Percentiles rank a stretch among this genome's conserved stretches.
Evolutionary conservation across 2,797 vertebrate species (phyloP).

Genomic region (Intellagama lesueurii): DNA sequence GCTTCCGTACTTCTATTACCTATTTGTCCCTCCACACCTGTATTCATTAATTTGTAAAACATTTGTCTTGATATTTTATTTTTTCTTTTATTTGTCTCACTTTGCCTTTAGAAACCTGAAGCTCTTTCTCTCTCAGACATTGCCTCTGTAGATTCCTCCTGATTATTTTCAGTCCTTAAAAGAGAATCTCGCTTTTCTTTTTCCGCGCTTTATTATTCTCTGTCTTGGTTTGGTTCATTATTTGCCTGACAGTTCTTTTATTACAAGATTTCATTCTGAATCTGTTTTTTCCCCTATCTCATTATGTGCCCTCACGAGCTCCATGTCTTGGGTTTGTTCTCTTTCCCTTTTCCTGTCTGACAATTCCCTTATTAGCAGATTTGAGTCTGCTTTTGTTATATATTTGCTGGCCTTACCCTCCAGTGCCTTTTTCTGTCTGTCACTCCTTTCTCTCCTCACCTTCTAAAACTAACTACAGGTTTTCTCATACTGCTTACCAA

Average conservation of each 20-base stretch:
- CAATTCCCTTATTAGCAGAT: constrained; percentile 70
- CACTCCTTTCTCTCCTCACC: constrained; percentile 47
- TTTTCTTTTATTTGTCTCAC: neutral
- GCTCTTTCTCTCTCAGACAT: constrained; percentile 51
- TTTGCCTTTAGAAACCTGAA: constrained; percentile 58
- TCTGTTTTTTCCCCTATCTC: constrained; percentile 61
- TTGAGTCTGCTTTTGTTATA: constrained; percentile 66
- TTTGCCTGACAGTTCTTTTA: constrained; percentile 66
- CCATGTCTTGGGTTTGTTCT: constrained; percentile 57
- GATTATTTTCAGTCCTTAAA: constrained; percentile 63
- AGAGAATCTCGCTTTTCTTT: constrained; percentile 42
- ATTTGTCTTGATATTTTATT: constrained; percentile 17
- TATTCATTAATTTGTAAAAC: constrained; percentile 23
- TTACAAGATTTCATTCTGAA: constrained; percentile 69
- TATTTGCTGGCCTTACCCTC: constrained; percentile 64
- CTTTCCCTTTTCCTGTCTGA: constrained; percentile 65
- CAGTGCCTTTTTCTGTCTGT: constrained; percentile 45
- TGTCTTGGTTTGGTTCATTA: constrained; percentile 51
- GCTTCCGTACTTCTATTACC: neutral
- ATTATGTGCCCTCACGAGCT: constrained; percentile 67
- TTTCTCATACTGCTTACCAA: constrained; percentile 37
- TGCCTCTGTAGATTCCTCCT: constrained; percentile 55
- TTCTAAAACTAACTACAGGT: constrained; percentile 25
- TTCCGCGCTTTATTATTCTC: constrained; percentile 52
- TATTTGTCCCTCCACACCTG: neutral